Evolutionary conservation across 2,888 invertebrate species (phyloP), one percentile per base, ranked within the genome.

Genomic region (Venustoraphidia nigricollis): DNA sequence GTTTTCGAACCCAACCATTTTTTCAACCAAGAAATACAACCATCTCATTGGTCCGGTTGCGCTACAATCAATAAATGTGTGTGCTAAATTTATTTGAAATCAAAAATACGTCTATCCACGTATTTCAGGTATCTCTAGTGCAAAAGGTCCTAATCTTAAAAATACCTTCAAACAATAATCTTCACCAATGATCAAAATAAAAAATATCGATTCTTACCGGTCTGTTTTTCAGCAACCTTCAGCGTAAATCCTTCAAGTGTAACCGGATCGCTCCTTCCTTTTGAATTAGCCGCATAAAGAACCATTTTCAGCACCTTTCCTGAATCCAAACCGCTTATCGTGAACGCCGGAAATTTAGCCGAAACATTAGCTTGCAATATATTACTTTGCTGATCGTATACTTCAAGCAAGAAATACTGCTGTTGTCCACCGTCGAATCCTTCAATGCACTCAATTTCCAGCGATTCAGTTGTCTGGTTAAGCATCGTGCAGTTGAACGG

Each of bases 231-330:
- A 45, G 84, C 83, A 48, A 78, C 73, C 66, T 84, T 83, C 40
- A 83, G 69, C 37, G 84, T 85, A 62, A 79, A 82, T 40, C 81
- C 84, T 61, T 83, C 83, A 10, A 84, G 65, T 47, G 73, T 63
- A 13, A 83, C 76, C 1, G 76, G 66, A 51, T 88, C 87, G 54
- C 90, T 90, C 55, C 81, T 73, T 11, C 92, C 92, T 59, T 87
- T 83, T 8, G 81, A 77, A 64, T 93, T 93, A 50, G 79, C 79
- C 2, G 91, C 83, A 64, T 86, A 91, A 52, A 92, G 76, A 46
- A 81, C 71, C 64, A 92, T 79, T 57, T 81, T 81, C 54, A 92
- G 74, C 11, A 81, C 74, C 57, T 82, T 82, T 8, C 86, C 90
- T 0, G 91, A 77, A 48, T 85, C 83, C 46, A 93, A 72, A 6